These are phyloP conservation scores for Pollenia angustigena DNA, from an alignment of 2,888 invertebrate genomes.

Conservation along the genomic window DNA sequence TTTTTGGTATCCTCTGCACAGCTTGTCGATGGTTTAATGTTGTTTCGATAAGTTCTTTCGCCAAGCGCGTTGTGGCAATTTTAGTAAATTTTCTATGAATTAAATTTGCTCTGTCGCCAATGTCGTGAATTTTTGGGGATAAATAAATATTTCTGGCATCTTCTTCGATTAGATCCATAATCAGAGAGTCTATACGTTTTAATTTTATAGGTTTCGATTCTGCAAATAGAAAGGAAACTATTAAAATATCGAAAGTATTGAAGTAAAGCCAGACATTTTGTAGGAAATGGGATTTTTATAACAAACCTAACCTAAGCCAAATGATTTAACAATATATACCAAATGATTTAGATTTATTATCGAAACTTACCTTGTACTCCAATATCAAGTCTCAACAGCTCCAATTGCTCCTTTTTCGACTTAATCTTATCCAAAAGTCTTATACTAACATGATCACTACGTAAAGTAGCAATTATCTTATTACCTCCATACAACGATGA, in stretches of 20 bases:
- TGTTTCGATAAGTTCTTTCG: conserved; percentile 82
- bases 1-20: conserved; percentile 80
- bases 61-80: conserved; percentile 80
- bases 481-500: conserved; percentile 77
- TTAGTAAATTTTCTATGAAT: conserved; percentile 81
- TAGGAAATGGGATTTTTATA: too few species aligned
- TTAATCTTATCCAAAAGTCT: conserved; percentile 73
- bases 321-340: too few species aligned
- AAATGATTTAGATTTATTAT: background rate
- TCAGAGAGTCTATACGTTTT: conserved; percentile 77
- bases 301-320: too few species aligned
- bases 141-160: conserved; percentile 79
- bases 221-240: conserved; percentile 43
- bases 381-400: conserved; percentile 76
- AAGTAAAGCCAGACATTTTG: too few species aligned
- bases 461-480: conserved; percentile 78
- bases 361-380: conserved; percentile 76
- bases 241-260: background rate
- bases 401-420: conserved; percentile 74
- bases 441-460: conserved; percentile 78
- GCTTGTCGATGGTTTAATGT: conserved; percentile 85
- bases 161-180: conserved; percentile 77
- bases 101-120: conserved; percentile 78
- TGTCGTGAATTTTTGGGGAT: conserved; percentile 78
- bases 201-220: conserved; percentile 49